Evolutionary conservation across 1,140 invertebrate species (phyloP).

Genomic region (Aleiodes sp.): DNA sequence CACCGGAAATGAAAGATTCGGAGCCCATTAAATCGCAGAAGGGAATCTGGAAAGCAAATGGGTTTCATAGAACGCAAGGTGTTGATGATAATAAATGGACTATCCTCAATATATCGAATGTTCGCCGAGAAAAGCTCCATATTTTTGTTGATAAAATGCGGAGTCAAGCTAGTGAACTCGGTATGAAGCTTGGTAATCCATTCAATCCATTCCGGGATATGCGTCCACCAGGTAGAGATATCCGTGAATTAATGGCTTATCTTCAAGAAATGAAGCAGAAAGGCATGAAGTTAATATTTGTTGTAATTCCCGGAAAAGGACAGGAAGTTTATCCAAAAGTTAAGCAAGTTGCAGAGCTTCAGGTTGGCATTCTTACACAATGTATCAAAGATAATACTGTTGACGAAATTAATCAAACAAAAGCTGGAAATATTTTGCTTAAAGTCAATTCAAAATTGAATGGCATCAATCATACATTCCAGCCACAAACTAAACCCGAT

Average conservation of each 20-base stretch:
- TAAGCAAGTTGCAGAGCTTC: constrained; percentile 80
- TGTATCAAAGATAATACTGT: constrained; percentile 76
- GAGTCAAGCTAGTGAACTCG: constrained; percentile 9
- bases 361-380: constrained; percentile 81
- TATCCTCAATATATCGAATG: constrained; percentile 56
- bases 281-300: constrained; percentile 64
- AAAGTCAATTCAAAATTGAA: constrained; percentile 90
- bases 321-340: constrained; percentile 54
- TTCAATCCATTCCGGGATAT: constrained; percentile 36
- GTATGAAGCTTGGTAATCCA: constrained; percentile 44
- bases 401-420: constrained; percentile 56
- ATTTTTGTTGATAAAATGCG: constrained; percentile 28
- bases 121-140: constrained; percentile 36
- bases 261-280: constrained; percentile 42
- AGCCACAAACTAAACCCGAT: constrained; percentile 43
- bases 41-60: constrained; percentile 63
- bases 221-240: constrained; percentile 3
- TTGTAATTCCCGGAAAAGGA: constrained; percentile 61
- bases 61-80: constrained; percentile 53
- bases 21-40: constrained; percentile 40
- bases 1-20: constrained; percentile 69
- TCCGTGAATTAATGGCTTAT: constrained; percentile 19
- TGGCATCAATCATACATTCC: constrained; percentile 79
- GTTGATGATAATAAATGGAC: constrained; percentile 54
- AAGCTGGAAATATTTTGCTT: constrained; percentile 77